phyloP scores from a whole-genome alignment of 2,113 vertebrate species.

The Coptodon bakossiorum region DNA sequence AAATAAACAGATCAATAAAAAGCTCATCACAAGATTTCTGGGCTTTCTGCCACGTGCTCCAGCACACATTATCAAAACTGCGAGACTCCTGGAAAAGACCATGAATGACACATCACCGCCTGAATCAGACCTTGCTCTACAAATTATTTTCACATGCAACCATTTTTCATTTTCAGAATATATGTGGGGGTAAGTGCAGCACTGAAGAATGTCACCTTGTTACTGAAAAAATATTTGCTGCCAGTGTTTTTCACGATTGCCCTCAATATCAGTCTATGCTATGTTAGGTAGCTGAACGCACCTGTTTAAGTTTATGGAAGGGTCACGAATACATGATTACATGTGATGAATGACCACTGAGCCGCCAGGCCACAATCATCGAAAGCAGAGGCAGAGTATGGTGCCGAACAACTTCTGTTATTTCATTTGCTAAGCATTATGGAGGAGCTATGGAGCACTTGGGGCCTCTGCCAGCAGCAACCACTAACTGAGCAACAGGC shows the following conservation, averaged over 20 bases:
- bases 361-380: fast-evolving
- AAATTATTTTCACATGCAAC: background rate
- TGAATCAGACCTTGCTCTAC: background rate
- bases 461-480: background rate
- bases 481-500: background rate
- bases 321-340: background rate
- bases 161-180: background rate
- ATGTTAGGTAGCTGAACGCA: background rate
- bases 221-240: background rate
- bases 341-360: background rate
- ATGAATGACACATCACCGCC: background rate
- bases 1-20: constrained; percentile 21
- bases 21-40: background rate
- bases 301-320: background rate
- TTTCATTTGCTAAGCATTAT: background rate
- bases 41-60: background rate
- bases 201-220: background rate
- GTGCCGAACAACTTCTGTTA: background rate
- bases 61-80: background rate
- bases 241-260: background rate
- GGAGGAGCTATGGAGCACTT: background rate
- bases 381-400: background rate
- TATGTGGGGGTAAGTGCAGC: background rate
- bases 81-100: background rate
- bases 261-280: fast-evolving